Evolutionary conservation across 1,140 invertebrate species (phyloP), one percentile per base, ranked within the genome.

Genomic region (Alviniconcha marisindica): DNA sequence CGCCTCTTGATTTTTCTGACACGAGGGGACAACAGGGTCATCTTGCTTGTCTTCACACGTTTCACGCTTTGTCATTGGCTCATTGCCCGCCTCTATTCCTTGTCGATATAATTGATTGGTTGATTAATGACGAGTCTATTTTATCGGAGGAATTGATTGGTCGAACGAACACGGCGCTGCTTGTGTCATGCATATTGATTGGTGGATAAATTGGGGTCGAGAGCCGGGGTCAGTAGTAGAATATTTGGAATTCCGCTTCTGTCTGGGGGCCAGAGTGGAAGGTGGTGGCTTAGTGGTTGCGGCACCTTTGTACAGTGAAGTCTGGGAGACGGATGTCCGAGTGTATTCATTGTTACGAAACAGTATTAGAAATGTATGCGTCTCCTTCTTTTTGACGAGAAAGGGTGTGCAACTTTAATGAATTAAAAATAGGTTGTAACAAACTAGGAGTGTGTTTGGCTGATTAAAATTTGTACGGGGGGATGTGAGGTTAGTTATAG

Each of bases 161-260:
- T 51, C 48, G 76, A 54, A 31, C 18, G 76, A 56, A 48, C 4
- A 51, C 44, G 44, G 31, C 31, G 76, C 28, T n/a, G 44, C 33
- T 44, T 77, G 44, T 77, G 76, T 77, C 44, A 77, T 77, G 76
- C 76, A 77, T 77, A 77, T 77, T 77, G 76, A 77, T 77, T 77
- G 76, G 76, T 4, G 76, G 76, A 77, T 77, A 77, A 77, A 77
- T 77, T 77, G 76, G 76, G 76, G 76, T 77, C 76, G 15, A 18
- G 21, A 15, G 44, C 76, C 10, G 76, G 76, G 76, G 76, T 77
- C 76, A 77, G 44, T 4, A 31, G 33, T 18, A 31, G 76, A 44
- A 76, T 76, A 44, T 28, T 48, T 48, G 5, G 44, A 48, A 10
- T 10, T 5, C 44, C 7, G 18, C 44, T 5, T 5, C 44, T 48